These are phyloP conservation scores for Bombus turneri DNA, from an alignment of 1,140 invertebrate genomes.

Conservation along the genomic window DNA sequence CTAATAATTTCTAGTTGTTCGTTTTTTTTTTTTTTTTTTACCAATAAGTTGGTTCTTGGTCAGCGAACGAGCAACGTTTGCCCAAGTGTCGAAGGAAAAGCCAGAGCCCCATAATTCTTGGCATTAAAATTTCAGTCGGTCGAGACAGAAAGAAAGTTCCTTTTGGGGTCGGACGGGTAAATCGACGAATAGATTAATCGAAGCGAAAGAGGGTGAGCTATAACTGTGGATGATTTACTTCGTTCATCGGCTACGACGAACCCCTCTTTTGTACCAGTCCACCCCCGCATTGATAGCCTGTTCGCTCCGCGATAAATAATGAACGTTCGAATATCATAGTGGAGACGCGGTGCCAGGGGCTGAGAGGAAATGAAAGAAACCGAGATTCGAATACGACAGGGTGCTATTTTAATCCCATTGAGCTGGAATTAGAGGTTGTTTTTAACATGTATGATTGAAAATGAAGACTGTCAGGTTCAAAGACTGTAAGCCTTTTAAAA, in stretches of 20 bases:
- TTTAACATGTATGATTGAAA: too few species aligned
- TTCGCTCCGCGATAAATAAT: slow-evolving; percentile 28
- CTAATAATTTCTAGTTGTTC: too few species aligned
- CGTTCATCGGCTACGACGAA: neutral
- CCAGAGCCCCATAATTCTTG: neutral
- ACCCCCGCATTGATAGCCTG: slow-evolving; percentile 3
- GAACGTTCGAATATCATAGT: slow-evolving; percentile 15
- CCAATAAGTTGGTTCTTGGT: neutral
- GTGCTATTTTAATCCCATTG: neutral
- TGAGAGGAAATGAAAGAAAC: neutral
- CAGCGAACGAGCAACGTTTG: neutral
- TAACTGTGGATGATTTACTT: slow-evolving; percentile 27
- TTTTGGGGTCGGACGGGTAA: neutral
- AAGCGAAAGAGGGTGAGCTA: slow-evolving; percentile 1
- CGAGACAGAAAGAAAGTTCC: neutral
- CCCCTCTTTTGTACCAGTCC: slow-evolving; percentile 1
- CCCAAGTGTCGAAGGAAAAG: neutral
- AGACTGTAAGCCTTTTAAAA: too few species aligned
- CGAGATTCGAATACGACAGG: neutral
- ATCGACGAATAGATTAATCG: slow-evolving; percentile 37
- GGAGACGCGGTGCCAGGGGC: neutral
- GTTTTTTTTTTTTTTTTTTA: too few species aligned
- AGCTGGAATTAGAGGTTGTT: neutral
- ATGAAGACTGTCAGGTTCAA: too few species aligned
- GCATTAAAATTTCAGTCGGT: slow-evolving; percentile 11